Evolutionary conservation across 2,113 vertebrate species (phyloP), one percentile per base, ranked within the genome.

Genomic region (Phylloscopus trochilus): DNA sequence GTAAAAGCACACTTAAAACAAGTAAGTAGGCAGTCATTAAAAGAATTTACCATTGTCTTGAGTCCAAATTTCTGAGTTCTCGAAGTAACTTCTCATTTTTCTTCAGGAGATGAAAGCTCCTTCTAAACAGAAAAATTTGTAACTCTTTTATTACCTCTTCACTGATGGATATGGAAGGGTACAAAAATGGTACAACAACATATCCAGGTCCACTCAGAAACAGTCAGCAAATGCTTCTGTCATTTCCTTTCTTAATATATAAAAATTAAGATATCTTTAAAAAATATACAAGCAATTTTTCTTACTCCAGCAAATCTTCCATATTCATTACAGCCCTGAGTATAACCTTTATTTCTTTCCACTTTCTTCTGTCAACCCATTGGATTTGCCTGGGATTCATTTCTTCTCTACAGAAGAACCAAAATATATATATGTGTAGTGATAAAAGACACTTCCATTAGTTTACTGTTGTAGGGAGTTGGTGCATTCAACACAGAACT

Each of bases 61-160:
- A 99, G 90, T 99, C 99, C 95, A 99, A 97, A 95, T 99, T 99
- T 97, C 99, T 99, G 97, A 99, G 98, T 97, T 99, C 99, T 97
- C 99, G 98, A 92, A 99, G 98, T 41, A 99, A 98, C 96, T 99
- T 99, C 97, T 99, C 99, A 66, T 99, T 99, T 98, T 99, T 99
- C 97, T 99, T 99, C 96, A 99, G 94, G 93, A 99, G 98, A 98
- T 99, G 99, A 97, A 99, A 99, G 96, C 98, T 99, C 92, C 98
- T 99, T 98, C 99, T 99, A 97, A 91, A 97, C 1, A 94, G 87
- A 97, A 74, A 98, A 94, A 96, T 92, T 89, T 92, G 64, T 93
- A 97, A 97, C 52, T 93, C 87, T 97, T 95, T 96, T 74, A 97
- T 95, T 63, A 96, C 39, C 43, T 95, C 49, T 92, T 91, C 52